Evolutionary conservation across 2,888 invertebrate species (phyloP), one percentile per base, ranked within the genome.

Genomic region (Agrypnus murinus): DNA sequence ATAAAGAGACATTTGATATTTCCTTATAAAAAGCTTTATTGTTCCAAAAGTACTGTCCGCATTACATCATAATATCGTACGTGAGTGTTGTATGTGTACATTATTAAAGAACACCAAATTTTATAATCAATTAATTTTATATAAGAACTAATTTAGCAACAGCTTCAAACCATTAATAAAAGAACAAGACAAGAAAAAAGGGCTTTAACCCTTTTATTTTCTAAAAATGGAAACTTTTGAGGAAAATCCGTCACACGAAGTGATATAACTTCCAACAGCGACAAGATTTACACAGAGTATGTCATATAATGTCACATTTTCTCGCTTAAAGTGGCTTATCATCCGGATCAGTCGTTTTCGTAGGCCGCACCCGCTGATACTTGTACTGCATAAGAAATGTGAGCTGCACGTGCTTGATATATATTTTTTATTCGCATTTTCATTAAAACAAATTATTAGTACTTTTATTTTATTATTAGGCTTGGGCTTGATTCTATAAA

Each of bases 301-400:
- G 69, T 65, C 65, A 65, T 65, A 68, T 60, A 57, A 65, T 65
- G 68, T 72, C 72, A 72, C 65, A 72, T 65, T 72, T 75, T 69
- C 74, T 71, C 58, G 69, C 68, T 67, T 73, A 72, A 71, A 74
- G 74, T 73, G 74, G 73, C 76, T 77, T 77, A 77, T 77, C 76
- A 66, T 65, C 53, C 71, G 70, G 71, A 75, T 75, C 75, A 72
- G 69, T 50, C 69, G 67, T 69, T 66, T 25, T 59, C 63, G 59
- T 60, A 38, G 65, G 63, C 66, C 60, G 63, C 69, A 58, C 59
- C 70, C 65, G 63, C 53, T 60, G 67, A 58, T 40, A 55, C 63
- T 57, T 46, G 65, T 40, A 15, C 65, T 68, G 69, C 62, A 71
- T 65, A 68, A 62, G 66, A 60, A 70, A 70, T 65, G 69, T 50